Evolutionary conservation across 2,888 invertebrate genomes (phyloP), one percentile per base, ranked within the genome.

Genomic region (Anoncus sp.): DNA sequence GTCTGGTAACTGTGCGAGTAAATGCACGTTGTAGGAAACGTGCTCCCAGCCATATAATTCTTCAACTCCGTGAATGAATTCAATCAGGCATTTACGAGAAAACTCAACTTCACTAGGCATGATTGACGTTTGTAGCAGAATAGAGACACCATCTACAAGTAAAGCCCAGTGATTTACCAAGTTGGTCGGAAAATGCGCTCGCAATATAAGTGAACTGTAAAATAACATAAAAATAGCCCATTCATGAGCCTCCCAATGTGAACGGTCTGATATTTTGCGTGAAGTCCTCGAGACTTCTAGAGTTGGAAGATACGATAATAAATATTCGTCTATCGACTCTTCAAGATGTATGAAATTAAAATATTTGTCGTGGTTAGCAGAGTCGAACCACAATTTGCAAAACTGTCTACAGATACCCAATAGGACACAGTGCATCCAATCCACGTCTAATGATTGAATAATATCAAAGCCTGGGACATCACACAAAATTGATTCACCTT

Each of bases 191-290:
- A 81, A 63, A 43, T 77, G 22, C 18, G 18, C 24, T 24, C 40
- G 47, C 2, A 81, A 7, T 12, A 71, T 38, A 0, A 77, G 77
- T 3, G 78, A 16, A 57, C 82, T 81, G 27, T 82, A 84, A 20
- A 69, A 80, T 9, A 81, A 40, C 6, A 83, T 45, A 76, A 77
- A 83, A 18, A 66, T 69, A 45, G 70, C 70, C 75, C 77, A 81
- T 57, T 79, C 81, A 18, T 69, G 55, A 35, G 79, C 67, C 75
- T 82, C 77, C 71, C 74, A 76, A 66, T 60, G 53, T 12, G 16
- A 43, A 9, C 73, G 62, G 9, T 79, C 75, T 38, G 51, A 47
- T 3, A 81, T 49, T 22, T 53, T 1, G 27, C 79, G 51, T 5
- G 76, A 40, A 12, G 77, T 57, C 43, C 78, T 40, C 10, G 60